Evolutionary conservation across 64 coral and sea anemone genomes (phyloP).

Genomic region (Actinia tenebrosa): DNA sequence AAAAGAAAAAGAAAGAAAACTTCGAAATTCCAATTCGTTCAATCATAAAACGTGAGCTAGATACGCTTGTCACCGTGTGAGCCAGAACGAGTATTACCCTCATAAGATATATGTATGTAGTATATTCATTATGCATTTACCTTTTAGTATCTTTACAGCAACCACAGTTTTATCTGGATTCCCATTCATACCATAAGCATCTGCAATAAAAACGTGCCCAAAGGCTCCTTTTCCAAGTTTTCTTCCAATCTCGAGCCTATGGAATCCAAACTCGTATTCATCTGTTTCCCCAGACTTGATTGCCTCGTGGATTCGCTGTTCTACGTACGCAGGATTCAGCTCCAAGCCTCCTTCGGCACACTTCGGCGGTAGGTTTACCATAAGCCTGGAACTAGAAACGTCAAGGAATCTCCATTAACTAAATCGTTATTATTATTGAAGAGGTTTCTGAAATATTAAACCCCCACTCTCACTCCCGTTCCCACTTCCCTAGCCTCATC

Average conservation of each 20-base stretch:
- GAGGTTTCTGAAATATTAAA: too few relatives aligned
- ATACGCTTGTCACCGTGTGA: too few relatives aligned
- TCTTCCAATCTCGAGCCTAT: conserved; percentile 67
- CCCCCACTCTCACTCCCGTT: too few relatives aligned
- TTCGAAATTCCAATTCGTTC: too few relatives aligned
- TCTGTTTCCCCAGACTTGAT: conserved; percentile 78
- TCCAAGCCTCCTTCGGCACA: conserved; percentile 62
- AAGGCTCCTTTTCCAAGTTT: conserved; percentile 85
- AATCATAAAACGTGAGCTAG: too few relatives aligned
- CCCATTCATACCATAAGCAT: conserved; percentile 66
- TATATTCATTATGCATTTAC: background rate
- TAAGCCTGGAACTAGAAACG: background rate
- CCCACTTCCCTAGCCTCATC: too few relatives aligned
- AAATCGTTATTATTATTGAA: too few relatives aligned
- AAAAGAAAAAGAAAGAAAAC: too few relatives aligned
- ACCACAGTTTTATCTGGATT: conserved; percentile 37
- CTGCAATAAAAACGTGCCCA: conserved; percentile 77
- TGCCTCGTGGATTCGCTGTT: conserved; percentile 85
- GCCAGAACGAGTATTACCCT: too few relatives aligned
- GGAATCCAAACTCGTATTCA: conserved; percentile 83
- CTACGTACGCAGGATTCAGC: conserved; percentile 80
- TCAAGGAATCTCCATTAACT: too few relatives aligned
- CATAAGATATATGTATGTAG: too few relatives aligned
- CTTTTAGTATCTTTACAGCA: conserved; percentile 83
- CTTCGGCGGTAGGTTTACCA: background rate